phyloP scores from a whole-genome alignment of 2,797 vertebrate species.

The Rhadinocentrus ornatus region DNA sequence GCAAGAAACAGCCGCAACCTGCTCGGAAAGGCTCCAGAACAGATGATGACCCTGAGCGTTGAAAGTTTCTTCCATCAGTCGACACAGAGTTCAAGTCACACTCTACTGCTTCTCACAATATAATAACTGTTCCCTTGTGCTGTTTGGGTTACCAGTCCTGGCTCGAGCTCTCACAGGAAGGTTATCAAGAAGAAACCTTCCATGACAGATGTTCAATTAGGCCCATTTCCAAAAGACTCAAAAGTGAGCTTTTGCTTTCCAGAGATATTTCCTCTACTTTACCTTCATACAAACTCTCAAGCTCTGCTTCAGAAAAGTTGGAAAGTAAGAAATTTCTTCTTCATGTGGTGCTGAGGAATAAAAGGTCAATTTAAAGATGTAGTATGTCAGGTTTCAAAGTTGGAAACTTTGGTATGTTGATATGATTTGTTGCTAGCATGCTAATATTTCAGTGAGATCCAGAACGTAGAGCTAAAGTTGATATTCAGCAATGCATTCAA shows the following conservation, averaged over 20 bases:
- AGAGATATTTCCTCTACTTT: constrained; percentile 21
- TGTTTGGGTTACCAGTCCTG: constrained; percentile 31
- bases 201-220: constrained; percentile 47
- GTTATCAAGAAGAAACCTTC: constrained; percentile 43
- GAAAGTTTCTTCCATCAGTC: constrained; percentile 40
- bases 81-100: constrained; percentile 43
- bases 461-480: background rate
- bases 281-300: constrained; percentile 29
- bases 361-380: constrained; percentile 31
- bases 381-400: constrained; percentile 40
- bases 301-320: constrained; percentile 27
- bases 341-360: constrained; percentile 34
- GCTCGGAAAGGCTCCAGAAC: constrained; percentile 34
- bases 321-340: constrained; percentile 46
- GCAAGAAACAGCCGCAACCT: constrained; percentile 39
- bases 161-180: constrained; percentile 13
- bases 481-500: background rate
- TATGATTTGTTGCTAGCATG: background rate
- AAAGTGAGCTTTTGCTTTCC: constrained; percentile 31
- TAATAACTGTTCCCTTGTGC: constrained; percentile 28
- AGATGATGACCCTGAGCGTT: constrained; percentile 44
- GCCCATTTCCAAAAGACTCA: constrained; percentile 36
- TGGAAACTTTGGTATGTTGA: constrained; percentile 40
- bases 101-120: constrained; percentile 45
- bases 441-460: background rate